phyloP scores from a whole-genome alignment of 2,113 vertebrate genomes.

The Pterocles gutturalis region DNA sequence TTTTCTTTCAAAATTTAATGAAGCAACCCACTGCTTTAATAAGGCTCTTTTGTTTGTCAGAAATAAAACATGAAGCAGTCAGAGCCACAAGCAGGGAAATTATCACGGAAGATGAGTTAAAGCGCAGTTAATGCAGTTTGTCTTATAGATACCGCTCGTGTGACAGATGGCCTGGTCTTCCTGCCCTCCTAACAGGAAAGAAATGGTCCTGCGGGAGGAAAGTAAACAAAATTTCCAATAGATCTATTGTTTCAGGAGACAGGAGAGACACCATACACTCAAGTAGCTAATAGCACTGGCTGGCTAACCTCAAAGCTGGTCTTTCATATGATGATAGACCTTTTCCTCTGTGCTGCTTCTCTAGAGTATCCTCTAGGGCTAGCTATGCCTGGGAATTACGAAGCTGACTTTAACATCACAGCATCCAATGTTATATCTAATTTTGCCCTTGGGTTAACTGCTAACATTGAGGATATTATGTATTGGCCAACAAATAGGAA shows the following conservation, averaged over 20 bases:
- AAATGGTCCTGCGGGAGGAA: neutral
- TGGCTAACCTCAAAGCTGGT: neutral
- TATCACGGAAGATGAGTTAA: constrained; percentile 3
- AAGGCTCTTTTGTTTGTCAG: neutral
- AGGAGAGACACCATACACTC: neutral
- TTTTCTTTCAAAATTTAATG: constrained; percentile 4
- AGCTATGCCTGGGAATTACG: neutral
- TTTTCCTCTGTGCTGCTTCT: neutral
- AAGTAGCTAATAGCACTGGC: neutral
- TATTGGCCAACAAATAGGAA: neutral
- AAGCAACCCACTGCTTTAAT: constrained; percentile 16
- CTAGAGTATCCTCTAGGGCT: neutral
- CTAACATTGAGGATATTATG: neutral
- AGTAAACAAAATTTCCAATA: constrained; percentile 9
- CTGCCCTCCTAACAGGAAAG: neutral
- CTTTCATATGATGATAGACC: neutral
- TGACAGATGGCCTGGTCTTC: neutral
- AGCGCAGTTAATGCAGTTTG: neutral
- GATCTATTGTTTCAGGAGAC: neutral
- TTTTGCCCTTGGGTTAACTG: neutral
- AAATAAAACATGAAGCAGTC: neutral
- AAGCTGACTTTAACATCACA: neutral
- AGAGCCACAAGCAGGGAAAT: neutral
- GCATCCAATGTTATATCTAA: neutral
- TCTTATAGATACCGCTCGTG: neutral